Base-by-base conservation (phyloP, 1,140 invertebrate species). In the Aphidius gifuensis region DNA sequence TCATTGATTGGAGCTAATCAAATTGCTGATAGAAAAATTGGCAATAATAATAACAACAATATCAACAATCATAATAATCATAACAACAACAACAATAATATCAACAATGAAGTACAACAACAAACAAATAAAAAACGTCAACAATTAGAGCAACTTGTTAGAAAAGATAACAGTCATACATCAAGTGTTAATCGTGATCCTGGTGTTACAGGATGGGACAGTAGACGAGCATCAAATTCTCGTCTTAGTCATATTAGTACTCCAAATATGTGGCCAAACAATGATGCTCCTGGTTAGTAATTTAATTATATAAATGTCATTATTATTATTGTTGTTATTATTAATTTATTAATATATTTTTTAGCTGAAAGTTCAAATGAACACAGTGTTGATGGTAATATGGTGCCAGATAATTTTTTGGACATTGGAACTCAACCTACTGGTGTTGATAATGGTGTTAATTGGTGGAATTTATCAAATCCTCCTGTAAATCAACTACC, bases 101-200 rank as follows among this genome's bases (percentile, higher is more conserved):
- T 58, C 11, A 59, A 23, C 5, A 54, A 51, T 50, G 40, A 11
- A 44, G 43, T 40, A 7, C 53, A 55, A n/a, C 9, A 40, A 6
- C 23, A 11, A 3, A 38, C 16, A n/a, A 42, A 42, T 43, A 80
- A 79, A 67, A 69, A 68, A 53, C 65, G 70, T 40, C 74, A 77
- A 60, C 74, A 77, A 60, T 60, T 79, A 7, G 79, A 80, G 57
- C 76, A 80, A 64, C 60, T 77, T 39, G 68, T 78, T 63, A 66
- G 70, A 50, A 82, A 82, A 69, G 77, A 79, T 58, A 69, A 71
- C 62, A 68, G 69, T 53, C 72, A 72, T 21, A 58, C 69, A 21
- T 72, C 71, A 3, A 72, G 68, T 53, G 58, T 71, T 9, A 80
- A 80, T 62, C 75, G 76, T 53, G 76, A 76, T 60, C 50, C 64